These are phyloP conservation scores for Plusia festucae DNA, from an alignment of 2,888 invertebrate genomes.

Conservation along the genomic window DNA sequence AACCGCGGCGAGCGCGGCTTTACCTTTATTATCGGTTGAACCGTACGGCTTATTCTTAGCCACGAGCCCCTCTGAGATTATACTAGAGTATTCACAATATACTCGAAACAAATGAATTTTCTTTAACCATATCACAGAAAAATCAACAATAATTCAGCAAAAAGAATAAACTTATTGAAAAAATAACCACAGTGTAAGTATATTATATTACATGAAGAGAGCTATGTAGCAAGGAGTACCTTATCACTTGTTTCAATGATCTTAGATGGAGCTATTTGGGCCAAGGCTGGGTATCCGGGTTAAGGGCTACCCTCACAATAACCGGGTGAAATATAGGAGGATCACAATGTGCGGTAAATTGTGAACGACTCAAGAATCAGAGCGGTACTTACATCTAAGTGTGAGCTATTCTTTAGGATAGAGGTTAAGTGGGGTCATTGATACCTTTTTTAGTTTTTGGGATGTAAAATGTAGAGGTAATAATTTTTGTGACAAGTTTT, in stretches of 20 bases:
- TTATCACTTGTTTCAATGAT: not conserved
- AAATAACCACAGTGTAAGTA: too few relatives aligned
- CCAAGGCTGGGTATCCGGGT: constrained; percentile 51
- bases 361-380: constrained; percentile 39
- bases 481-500: not conserved
- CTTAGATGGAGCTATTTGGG: constrained; percentile 36
- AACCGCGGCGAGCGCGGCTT: too few relatives aligned
- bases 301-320: constrained; percentile 40
- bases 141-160: too few relatives aligned
- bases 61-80: too few relatives aligned
- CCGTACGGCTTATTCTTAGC: too few relatives aligned
- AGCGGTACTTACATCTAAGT: not conserved
- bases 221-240: not conserved
- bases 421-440: not conserved
- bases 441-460: not conserved
- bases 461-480: not conserved
- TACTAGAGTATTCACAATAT: too few relatives aligned
- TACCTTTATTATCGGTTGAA: too few relatives aligned
- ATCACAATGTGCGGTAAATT: constrained; percentile 38
- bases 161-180: too few relatives aligned
- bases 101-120: too few relatives aligned
- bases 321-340: constrained; percentile 37
- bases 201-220: too few relatives aligned
- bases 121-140: too few relatives aligned
- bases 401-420: not conserved